Evolutionary conservation across 2,888 invertebrate genomes (phyloP), one percentile per base, ranked within the genome.

Genomic region (Drosophila kanekoi): DNA sequence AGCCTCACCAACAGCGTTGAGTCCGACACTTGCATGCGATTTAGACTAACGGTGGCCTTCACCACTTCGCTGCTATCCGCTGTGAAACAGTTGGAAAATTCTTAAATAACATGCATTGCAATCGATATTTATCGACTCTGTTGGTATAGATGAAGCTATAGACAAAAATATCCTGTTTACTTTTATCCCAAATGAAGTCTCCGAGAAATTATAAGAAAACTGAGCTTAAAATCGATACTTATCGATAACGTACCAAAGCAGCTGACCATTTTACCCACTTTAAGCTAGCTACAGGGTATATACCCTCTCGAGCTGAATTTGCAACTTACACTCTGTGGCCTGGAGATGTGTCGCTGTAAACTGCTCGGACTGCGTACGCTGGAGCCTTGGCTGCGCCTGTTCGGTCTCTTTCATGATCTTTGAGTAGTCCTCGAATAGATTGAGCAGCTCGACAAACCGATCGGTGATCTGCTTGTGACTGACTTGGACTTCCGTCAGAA

Each of bases 381-480:
- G 72, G 3, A 87, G 47, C 18, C 44, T 63, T 1, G 70, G 57
- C 14, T 54, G 60, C 13, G 11, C 48, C 32, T 70, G 56, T 10
- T 72, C 70, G 33, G 4, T 71, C 10, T 61, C 51, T n/a, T 20
- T 62, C 16, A 77, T 41, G 23, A 77, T 57, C 33, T 56, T 63
- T 1, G 75, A 59, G 28, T 84, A 84, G 11, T 63, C 71, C 33
- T 87, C 82, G 10, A 84, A 76, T 5, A 81, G 56, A 16, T 62
- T 67, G 5, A 87, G 63, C 6, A 84, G 70, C 41, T 84, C 81
- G 1, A 47, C 56, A 32, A 84, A 84, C 0, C 80, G 76, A 35
- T 78, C 65, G 10, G 53, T 72, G n/a, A 87, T 87, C 23, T 73
- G 68, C 18, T 62, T 62, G 53, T 81, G 79, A 13, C 67, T 81